Evolutionary conservation across 2,113 vertebrate species (phyloP), one percentile per base, ranked within the genome.

Genomic region (Perca schrenkii): DNA sequence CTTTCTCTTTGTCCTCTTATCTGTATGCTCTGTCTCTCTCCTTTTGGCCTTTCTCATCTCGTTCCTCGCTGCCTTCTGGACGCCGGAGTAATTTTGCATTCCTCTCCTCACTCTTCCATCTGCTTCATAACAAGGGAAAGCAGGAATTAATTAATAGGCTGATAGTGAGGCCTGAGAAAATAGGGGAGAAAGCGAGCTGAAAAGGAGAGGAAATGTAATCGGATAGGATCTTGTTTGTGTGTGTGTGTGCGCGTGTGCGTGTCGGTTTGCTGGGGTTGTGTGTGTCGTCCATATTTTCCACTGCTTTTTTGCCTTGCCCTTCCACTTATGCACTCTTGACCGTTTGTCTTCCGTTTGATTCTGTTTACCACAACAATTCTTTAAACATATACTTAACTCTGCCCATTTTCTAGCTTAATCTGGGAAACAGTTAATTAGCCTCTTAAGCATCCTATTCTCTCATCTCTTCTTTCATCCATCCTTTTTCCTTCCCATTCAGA

Each of bases 141-240:
- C 76, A 79, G 79, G 74, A 87, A 79, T 92, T 90, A 93, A 92
- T 94, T 91, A 91, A 86, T 84, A 75, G 79, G 80, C 83, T 86
- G 66, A 89, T 88, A 77, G 66, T 77, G 74, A 85, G 62, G 72
- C 80, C 22, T 50, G 69, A 78, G 71, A 83, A 93, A 84, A 84
- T 62, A 8, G 10, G 16, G 28, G 53, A 3, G 61, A 82, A 77
- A 79, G 60, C 0, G 40, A 57, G 73, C 66, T 77, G 73, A 85
- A 82, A 80, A 53, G 74, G 61, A 74, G 75, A 87, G 64, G 65
- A 54, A 77, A 89, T 67, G 72, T 77, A 83, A 92, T 91, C 89
- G 70, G 67, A 86, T 74, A 53, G 54, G 12, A 47, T 80, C 73
- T n/a, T 54, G 63, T 77, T 40, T 68, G 58, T 74, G 56, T 72